A percentile compares a stretch with the other conserved stretches of the same genome.
Evolutionary conservation across 2,797 vertebrate genomes (phyloP).

Genomic region (Neosilurus mollespiculum): DNA sequence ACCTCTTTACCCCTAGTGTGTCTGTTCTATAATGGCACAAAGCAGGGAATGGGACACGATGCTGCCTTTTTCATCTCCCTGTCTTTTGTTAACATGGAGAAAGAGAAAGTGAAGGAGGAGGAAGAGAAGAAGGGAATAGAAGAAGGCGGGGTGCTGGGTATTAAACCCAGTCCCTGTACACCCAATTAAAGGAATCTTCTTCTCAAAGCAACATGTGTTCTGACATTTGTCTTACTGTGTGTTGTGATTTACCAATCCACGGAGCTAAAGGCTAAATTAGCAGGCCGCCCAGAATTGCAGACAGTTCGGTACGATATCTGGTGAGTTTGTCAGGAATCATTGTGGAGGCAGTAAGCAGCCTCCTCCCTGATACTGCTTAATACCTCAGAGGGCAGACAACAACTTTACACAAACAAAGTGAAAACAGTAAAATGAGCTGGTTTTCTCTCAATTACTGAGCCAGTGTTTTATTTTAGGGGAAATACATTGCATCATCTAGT

Average conservation of each 20-base stretch:
- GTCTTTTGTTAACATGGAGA: constrained; percentile 81
- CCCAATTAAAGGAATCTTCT: constrained; percentile 84
- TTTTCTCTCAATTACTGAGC: not conserved
- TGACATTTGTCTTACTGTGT: constrained; percentile 83
- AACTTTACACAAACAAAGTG: constrained; percentile 17
- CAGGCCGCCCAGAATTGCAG: constrained; percentile 72
- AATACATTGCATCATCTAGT: not conserved
- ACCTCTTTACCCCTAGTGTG: constrained; percentile 80
- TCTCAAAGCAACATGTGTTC: constrained; percentile 83
- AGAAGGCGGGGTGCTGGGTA: constrained; percentile 73
- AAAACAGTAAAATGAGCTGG: not conserved
- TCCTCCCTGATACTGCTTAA: constrained; percentile 53
- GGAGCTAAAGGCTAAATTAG: constrained; percentile 83
- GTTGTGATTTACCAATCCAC: constrained; percentile 78
- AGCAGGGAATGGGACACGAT: constrained; percentile 76
- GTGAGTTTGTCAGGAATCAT: constrained; percentile 68
- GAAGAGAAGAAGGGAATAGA: constrained; percentile 57
- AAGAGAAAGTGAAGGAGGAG: constrained; percentile 62
- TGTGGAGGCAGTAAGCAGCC: constrained; percentile 57
- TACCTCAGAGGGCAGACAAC: constrained; percentile 15
- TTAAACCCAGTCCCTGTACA: constrained; percentile 81
- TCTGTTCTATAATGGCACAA: constrained; percentile 82
- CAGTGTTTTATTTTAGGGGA: not conserved
- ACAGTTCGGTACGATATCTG: constrained; percentile 62
- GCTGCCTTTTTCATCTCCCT: constrained; percentile 80